These are phyloP conservation scores for Lochmaea capreae DNA, from an alignment of 2,888 invertebrate species.

Conservation along the genomic window DNA sequence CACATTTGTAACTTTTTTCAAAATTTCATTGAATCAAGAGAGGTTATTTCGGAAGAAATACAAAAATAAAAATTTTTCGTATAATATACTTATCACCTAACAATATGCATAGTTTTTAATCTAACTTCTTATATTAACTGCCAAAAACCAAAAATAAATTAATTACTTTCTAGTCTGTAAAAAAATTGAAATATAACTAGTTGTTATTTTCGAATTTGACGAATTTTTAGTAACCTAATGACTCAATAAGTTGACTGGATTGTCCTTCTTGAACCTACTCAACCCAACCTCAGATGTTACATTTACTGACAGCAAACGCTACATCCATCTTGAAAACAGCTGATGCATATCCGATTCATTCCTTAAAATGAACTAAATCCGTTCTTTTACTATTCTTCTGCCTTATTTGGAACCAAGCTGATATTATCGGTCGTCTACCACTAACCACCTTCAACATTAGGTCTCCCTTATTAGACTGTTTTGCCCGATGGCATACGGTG, in stretches of 20 bases:
- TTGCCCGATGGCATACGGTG: neutral
- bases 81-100: no score
- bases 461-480: neutral
- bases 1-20: no score
- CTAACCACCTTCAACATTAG: neutral
- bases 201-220: no score
- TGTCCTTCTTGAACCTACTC: neutral
- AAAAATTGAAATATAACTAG: no score
- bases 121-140: no score
- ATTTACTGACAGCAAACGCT: neutral
- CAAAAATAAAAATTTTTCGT: no score
- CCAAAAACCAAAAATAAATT: no score
- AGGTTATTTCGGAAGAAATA: no score
- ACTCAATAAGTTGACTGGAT: neutral
- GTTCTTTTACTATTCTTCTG: neutral
- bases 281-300: neutral
- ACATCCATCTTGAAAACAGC: neutral
- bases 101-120: no score
- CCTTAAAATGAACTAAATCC: neutral
- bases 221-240: no score
- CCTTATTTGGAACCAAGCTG: neutral
- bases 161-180: no score
- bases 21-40: no score
- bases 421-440: neutral
- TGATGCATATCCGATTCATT: neutral